Percentiles rank a stretch among this genome's conserved stretches.
Conservation (phyloP, 2,113 vertebrate genomes). For the Psophia crepitans region DNA sequence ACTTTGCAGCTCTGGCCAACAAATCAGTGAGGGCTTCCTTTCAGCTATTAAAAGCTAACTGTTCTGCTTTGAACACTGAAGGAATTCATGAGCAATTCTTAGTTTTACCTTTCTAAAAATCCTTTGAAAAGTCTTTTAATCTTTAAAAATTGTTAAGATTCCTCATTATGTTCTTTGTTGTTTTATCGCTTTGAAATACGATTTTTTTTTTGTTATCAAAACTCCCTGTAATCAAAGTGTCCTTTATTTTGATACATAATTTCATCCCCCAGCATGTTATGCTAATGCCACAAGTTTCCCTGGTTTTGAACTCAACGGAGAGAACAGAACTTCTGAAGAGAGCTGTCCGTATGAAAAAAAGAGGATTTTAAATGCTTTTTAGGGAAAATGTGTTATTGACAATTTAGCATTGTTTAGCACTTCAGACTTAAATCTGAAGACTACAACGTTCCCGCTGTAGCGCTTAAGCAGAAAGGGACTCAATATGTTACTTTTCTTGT, state of each 20-base stretch:
- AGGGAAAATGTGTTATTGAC: conserved; percentile 5
- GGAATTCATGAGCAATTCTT: background rate
- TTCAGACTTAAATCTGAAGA: conserved; percentile 1
- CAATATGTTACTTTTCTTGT: no score
- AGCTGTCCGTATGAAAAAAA: background rate
- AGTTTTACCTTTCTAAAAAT: background rate
- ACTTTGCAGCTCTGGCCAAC: background rate
- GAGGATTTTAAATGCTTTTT: background rate
- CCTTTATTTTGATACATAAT: background rate
- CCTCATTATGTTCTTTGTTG: background rate
- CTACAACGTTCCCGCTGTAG: background rate
- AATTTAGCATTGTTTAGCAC: conserved; percentile 38
- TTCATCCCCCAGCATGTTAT: background rate
- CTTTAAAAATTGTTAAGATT: background rate
- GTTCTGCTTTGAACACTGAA: background rate
- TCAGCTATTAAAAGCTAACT: background rate
- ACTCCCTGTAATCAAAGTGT: background rate
- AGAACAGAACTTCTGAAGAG: conserved; percentile 11
- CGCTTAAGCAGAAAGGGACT: background rate
- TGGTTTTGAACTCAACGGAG: conserved; percentile 13
- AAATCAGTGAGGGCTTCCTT: background rate
- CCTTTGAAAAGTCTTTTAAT: background rate
- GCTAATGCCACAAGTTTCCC: background rate
- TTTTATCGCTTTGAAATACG: background rate
- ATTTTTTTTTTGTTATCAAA: background rate